Percentiles rank a stretch among this genome's conserved stretches.
Conservation (phyloP, 1,140 invertebrate species). For the Rhagoletis zephyria region DNA sequence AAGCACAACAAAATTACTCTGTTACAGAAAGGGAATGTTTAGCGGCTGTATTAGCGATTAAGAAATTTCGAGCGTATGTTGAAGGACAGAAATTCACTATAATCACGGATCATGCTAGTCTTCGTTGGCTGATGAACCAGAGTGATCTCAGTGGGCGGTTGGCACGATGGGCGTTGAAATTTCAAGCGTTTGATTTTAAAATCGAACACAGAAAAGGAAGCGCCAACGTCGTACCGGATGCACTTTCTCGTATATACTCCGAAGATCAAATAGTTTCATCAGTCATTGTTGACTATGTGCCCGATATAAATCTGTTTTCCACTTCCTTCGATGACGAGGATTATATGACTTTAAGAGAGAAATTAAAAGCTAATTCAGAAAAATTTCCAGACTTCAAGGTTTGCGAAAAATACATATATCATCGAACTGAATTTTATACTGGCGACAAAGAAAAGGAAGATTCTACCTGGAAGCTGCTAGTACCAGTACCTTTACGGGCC, state of each 20-base stretch:
- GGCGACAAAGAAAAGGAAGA: neutral
- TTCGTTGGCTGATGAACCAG: too few relatives aligned
- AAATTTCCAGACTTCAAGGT: conserved; percentile 18
- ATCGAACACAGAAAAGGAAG: conserved; percentile 54
- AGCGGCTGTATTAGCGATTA: too few relatives aligned
- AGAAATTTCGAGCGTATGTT: conserved; percentile 72
- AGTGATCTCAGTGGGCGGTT: too few relatives aligned
- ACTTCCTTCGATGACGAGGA: neutral
- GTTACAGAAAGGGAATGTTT: too few relatives aligned
- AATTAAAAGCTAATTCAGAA: neutral
- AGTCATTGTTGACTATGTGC: neutral
- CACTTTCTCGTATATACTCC: conserved; percentile 6
- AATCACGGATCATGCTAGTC: too few relatives aligned
- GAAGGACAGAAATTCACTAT: conserved; percentile 62
- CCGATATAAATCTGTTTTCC: conserved; percentile 41
- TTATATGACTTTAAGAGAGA: neutral
- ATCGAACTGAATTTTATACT: too few relatives aligned
- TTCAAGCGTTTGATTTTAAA: too few relatives aligned
- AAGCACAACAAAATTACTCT: neutral
- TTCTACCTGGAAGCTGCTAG: neutral
- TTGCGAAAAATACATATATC: neutral
- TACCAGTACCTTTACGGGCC: neutral
- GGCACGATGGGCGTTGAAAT: too few relatives aligned
- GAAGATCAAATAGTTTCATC: neutral
- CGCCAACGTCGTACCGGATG: conserved; percentile 54